Conservation (phyloP, 1,140 invertebrate genomes). For the Lordiphosa mommai region DNA sequence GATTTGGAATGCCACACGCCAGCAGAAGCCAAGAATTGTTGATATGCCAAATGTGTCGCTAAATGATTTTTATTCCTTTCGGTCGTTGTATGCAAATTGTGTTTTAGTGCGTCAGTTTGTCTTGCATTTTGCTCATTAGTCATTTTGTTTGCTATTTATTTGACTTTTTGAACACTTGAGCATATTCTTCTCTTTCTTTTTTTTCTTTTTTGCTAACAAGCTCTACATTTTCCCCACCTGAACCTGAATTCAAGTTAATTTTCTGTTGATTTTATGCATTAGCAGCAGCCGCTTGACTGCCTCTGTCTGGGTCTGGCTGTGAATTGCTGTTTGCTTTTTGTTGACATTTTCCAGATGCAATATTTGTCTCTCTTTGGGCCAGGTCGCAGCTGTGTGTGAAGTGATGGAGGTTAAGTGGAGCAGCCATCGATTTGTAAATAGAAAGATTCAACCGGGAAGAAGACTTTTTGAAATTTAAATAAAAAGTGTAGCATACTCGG, state of each 20-base stretch:
- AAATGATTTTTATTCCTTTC: conserved; percentile 61
- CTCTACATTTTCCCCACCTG: conserved; percentile 38
- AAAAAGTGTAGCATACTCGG: too few relatives aligned
- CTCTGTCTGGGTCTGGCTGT: conserved; percentile 12
- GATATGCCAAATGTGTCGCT: conserved; percentile 75
- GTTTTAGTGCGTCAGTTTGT: conserved; percentile 29
- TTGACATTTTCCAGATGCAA: conserved; percentile 20
- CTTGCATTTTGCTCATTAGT: conserved; percentile 64
- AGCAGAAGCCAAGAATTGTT: conserved; percentile 26
- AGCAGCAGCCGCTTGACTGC: conserved; percentile 31
- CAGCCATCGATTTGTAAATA: not conserved
- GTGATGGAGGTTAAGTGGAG: conserved; percentile 4
- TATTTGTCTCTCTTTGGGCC: conserved; percentile 17
- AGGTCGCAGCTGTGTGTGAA: conserved; percentile 37
- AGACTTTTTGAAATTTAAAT: too few relatives aligned
- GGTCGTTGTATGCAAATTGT: conserved; percentile 56
- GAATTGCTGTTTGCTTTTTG: conserved; percentile 25
- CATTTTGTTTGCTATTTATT: conserved; percentile 58
- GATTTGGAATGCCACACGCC: conserved; percentile 60
- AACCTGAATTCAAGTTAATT: conserved; percentile 40
- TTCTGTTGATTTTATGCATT: conserved; percentile 51
- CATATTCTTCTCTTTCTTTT: conserved; percentile 29
- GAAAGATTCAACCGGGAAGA: too few relatives aligned
- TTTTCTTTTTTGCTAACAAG: conserved; percentile 46
- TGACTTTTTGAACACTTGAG: conserved; percentile 65